A percentile compares a stretch with the other conserved stretches of the same genome.
These are phyloP conservation scores for Pollicipes pollicipes DNA, from an alignment of 1,140 invertebrate genomes.

Conservation along the genomic window DNA sequence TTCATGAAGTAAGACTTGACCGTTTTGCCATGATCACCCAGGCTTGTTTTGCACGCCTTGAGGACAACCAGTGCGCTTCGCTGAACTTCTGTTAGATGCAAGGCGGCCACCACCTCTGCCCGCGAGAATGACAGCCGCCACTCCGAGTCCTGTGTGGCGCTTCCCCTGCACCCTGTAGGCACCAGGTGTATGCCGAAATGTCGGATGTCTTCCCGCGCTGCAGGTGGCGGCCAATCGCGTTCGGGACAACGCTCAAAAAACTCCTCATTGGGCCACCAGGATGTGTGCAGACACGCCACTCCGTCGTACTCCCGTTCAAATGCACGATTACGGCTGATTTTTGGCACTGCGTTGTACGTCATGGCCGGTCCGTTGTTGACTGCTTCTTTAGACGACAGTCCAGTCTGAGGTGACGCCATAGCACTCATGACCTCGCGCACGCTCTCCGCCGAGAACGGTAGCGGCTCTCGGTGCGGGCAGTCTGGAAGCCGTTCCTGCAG, in stretches of 20 bases:
- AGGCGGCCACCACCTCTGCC: neutral
- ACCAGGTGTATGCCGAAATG: neutral
- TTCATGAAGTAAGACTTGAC: neutral
- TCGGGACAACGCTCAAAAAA: neutral
- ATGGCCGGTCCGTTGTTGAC: neutral
- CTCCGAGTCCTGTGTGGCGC: neutral
- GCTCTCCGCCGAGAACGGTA: neutral
- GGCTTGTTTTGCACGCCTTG: neutral
- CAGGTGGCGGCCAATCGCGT: neutral
- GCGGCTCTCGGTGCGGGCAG: neutral
- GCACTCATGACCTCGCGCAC: neutral
- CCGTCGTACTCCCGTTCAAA: neutral
- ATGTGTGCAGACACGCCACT: neutral
- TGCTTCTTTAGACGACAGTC: too few relatives aligned
- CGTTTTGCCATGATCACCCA: neutral
- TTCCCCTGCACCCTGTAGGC: neutral
- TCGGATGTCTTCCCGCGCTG: neutral
- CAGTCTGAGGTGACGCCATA: too few relatives aligned
- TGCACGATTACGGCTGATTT: neutral
- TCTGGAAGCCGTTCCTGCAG: too few relatives aligned
- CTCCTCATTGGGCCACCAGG: neutral
- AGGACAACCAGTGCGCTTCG: neutral
- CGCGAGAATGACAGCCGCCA: neutral
- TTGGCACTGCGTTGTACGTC: too few relatives aligned
- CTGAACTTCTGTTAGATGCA: neutral